phyloP scores from a whole-genome alignment of 1,140 invertebrate species.

The Drosophila mayri region DNA sequence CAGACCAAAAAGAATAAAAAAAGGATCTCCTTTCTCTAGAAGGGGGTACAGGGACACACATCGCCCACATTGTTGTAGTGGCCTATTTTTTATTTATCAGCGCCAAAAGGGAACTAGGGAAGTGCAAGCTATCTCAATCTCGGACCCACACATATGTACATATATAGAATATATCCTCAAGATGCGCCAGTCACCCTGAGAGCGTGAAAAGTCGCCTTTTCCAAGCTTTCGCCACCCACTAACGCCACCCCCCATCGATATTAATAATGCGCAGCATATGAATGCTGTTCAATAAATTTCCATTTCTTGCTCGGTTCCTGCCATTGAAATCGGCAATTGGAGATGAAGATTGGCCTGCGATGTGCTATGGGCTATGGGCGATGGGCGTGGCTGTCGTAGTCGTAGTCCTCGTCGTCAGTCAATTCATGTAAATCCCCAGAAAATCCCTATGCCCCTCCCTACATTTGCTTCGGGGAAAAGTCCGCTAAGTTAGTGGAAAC shows the following conservation, averaged over 20 bases:
- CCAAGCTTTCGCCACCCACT: constrained; percentile 19
- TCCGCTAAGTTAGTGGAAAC: constrained; percentile 53
- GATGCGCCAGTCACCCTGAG: constrained; percentile 52
- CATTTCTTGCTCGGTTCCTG: constrained; percentile 53
- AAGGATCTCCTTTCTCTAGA: constrained; percentile 8
- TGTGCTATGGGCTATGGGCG: constrained; percentile 7
- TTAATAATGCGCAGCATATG: constrained; percentile 80
- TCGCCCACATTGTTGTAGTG: constrained; percentile 18
- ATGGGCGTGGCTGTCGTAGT: constrained; percentile 18
- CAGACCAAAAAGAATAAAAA: neutral
- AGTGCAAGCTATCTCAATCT: constrained; percentile 59
- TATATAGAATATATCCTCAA: constrained; percentile 1
- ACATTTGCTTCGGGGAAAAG: constrained; percentile 31
- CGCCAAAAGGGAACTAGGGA: constrained; percentile 30
- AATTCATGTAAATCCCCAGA: constrained; percentile 67
- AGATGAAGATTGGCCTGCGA: constrained; percentile 36
- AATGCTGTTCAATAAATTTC: constrained; percentile 76
- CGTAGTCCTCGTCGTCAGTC: constrained; percentile 49
- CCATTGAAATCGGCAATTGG: constrained; percentile 60
- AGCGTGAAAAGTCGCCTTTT: constrained; percentile 6
- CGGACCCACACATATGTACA: constrained; percentile 2
- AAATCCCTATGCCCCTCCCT: constrained; percentile 39
- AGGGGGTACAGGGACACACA: constrained; percentile 8
- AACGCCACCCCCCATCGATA: constrained; percentile 62
- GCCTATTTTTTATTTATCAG: constrained; percentile 41